These are phyloP conservation scores for Ascaphus truei DNA, from an alignment of 2,113 vertebrate species.

Conservation along the genomic window DNA sequence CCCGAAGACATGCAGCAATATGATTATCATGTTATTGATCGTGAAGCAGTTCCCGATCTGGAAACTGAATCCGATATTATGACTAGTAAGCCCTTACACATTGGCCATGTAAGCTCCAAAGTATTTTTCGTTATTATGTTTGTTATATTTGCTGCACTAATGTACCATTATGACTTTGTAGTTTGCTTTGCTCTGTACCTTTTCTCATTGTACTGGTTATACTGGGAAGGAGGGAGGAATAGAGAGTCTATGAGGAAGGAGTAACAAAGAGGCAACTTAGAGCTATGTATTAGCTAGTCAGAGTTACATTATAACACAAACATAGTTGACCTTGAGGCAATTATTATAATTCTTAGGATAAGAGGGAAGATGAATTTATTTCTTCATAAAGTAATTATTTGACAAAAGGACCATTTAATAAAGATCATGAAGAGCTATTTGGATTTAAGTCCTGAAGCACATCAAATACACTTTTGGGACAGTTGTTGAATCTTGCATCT, in stretches of 20 bases:
- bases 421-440: conserved; percentile 67
- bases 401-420: conserved; percentile 69
- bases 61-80: conserved; percentile 43
- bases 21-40: conserved; percentile 23
- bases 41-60: conserved; percentile 36
- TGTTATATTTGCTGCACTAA: conserved; percentile 69
- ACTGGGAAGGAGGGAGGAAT: conserved; percentile 62
- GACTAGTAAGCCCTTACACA: conserved; percentile 47
- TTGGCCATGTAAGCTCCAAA: conserved; percentile 62
- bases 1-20: conserved; percentile 27
- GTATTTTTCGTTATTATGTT: conserved; percentile 69
- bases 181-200: conserved; percentile 77
- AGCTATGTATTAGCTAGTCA: background rate
- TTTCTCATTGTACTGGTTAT: conserved; percentile 80
- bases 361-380: conserved; percentile 51
- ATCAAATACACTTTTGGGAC: conserved; percentile 58
- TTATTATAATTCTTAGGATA: conserved; percentile 45
- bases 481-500: conserved; percentile 55
- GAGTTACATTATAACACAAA: conserved; percentile 15
- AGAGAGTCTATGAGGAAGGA: conserved; percentile 58
- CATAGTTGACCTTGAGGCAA: conserved; percentile 19
- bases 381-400: conserved; percentile 67
- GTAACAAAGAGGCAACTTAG: conserved; percentile 40
- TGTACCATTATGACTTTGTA: conserved; percentile 78
- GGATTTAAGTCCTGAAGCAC: conserved; percentile 61